These are phyloP conservation scores for Hucho hucho DNA, from an alignment of 2,113 vertebrate genomes.

Conservation along the genomic window DNA sequence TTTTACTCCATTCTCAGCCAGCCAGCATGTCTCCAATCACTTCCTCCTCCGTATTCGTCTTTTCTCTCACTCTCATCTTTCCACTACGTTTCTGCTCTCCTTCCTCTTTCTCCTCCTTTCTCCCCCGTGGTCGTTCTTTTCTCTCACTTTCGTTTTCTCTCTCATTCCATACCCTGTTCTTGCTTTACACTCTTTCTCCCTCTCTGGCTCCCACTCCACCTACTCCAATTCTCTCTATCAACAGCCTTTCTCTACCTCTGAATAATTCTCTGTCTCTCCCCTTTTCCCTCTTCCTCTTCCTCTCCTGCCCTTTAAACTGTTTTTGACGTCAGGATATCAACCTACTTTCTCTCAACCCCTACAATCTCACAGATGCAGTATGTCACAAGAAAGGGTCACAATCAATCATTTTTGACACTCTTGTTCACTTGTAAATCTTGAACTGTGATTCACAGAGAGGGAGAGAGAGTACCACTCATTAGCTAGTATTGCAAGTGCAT, in stretches of 20 bases:
- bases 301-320: no score
- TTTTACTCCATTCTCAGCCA: neutral
- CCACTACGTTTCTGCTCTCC: neutral
- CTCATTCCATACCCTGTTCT: neutral
- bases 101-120: neutral
- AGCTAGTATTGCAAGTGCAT: no score
- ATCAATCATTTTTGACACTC: constrained; percentile 61
- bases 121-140: neutral
- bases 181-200: constrained; percentile 6
- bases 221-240: neutral
- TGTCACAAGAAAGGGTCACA: constrained; percentile 7
- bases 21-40: constrained; percentile 22
- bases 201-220: neutral
- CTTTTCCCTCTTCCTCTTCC: neutral
- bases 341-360: neutral
- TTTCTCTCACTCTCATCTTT: constrained; percentile 2
- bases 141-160: neutral
- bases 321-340: no score
- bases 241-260: neutral
- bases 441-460: constrained; percentile 49
- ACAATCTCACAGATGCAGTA: neutral
- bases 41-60: constrained; percentile 29
- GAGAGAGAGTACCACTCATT: neutral
- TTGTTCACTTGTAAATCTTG: constrained; percentile 34
- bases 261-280: neutral